Evolutionary conservation across 2,113 vertebrate genomes (phyloP).

Genomic region (Sciurus niger): DNA sequence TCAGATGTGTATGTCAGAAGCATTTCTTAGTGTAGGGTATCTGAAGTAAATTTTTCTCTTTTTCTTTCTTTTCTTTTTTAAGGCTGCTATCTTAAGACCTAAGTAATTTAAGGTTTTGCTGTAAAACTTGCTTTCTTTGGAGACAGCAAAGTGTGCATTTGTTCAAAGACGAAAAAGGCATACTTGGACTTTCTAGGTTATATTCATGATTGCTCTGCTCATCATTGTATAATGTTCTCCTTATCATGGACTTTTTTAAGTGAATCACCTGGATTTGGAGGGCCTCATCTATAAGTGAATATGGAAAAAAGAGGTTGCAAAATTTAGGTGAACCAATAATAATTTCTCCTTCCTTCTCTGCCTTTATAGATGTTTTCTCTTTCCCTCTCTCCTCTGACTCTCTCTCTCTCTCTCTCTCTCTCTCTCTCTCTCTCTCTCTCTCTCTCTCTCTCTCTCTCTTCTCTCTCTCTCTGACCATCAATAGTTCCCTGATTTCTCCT

Average conservation of each 20-base stretch:
- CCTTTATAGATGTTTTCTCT: neutral
- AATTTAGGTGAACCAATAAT: neutral
- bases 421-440: neutral
- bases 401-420: neutral
- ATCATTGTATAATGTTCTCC: neutral
- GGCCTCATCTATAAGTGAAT: neutral
- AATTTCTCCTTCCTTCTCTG: neutral
- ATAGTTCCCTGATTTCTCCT: neutral
- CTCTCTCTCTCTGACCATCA: neutral
- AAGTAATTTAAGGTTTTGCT: constrained; percentile 5
- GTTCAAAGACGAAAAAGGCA: neutral
- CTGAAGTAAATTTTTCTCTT: neutral
- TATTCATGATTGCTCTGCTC: constrained; percentile 12
- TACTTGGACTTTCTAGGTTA: neutral
- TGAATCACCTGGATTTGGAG: neutral
- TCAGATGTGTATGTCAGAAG: neutral
- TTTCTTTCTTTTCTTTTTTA: neutral
- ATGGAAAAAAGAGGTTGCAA: neutral
- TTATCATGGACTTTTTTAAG: neutral
- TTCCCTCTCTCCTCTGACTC: neutral
- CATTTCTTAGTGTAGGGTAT: neutral
- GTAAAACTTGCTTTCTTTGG: constrained; percentile 49
- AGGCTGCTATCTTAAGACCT: neutral
- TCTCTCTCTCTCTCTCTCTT: neutral
- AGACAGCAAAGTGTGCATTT: neutral